A percentile compares a stretch with the other conserved stretches of the same genome.
Conservation (phyloP, 2,113 vertebrate genomes). For the Agapornis roseicollis region DNA sequence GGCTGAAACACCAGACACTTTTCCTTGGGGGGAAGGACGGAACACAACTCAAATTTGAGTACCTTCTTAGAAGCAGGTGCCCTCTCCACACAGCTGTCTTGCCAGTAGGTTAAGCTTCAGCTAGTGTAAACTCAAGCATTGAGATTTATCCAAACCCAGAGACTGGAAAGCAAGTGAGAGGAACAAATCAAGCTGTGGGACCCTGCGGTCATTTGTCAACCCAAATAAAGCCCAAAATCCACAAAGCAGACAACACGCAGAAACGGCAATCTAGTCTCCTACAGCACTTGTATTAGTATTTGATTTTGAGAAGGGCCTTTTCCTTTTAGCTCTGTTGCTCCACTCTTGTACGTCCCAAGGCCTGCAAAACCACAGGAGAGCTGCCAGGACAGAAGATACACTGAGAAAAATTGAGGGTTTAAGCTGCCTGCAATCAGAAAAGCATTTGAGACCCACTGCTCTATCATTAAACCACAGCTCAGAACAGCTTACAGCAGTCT, state of each 20-base stretch:
- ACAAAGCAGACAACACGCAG: neutral
- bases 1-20: neutral
- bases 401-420: neutral
- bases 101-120: neutral
- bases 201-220: neutral
- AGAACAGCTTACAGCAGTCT: neutral
- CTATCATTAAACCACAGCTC: neutral
- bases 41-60: neutral
- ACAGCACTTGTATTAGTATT: neutral
- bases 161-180: neutral
- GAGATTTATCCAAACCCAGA: neutral
- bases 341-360: neutral
- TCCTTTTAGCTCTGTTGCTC: neutral
- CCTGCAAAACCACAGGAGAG: neutral
- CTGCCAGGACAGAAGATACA: neutral
- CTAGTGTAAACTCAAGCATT: neutral
- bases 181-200: neutral
- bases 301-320: neutral
- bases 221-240: neutral
- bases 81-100: neutral
- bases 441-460: neutral
- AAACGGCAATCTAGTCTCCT: neutral
- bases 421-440: neutral
- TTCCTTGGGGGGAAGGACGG: neutral
- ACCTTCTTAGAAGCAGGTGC: neutral